Evolutionary conservation across 2,888 invertebrate genomes (phyloP).

Genomic region (Caenorhabditis zanzibari): DNA sequence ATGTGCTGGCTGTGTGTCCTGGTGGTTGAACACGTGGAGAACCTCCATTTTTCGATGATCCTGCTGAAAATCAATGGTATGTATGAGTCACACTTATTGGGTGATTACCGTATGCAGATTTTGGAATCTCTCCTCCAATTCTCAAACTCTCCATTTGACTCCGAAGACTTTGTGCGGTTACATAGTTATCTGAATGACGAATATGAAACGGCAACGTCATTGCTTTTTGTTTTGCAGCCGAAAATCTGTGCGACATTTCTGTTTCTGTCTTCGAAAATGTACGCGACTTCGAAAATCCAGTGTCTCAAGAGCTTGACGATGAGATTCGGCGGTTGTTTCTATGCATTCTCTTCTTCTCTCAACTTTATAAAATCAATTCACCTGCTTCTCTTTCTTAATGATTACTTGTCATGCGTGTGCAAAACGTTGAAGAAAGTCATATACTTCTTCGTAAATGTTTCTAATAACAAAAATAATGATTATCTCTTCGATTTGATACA

Average conservation of each 20-base stretch:
- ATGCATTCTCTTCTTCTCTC: background rate
- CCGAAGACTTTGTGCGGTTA: conserved; percentile 73
- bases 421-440: background rate
- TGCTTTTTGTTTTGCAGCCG: background rate
- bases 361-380: background rate
- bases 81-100: background rate
- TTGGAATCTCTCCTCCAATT: conserved; percentile 75
- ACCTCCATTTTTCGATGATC: conserved; percentile 40
- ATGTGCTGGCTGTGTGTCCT: conserved; percentile 38
- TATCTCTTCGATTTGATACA: too few relatives aligned
- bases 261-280: background rate
- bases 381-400: conserved; percentile 2
- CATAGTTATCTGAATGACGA: conserved; percentile 62
- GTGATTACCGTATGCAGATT: conserved; percentile 60
- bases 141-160: conserved; percentile 75
- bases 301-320: background rate
- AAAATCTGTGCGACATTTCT: conserved; percentile 9
- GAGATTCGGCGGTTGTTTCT: background rate
- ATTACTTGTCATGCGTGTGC: background rate
- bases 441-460: too few relatives aligned
- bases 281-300: too few relatives aligned
- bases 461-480: too few relatives aligned
- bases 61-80: background rate
- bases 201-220: background rate
- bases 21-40: conserved; percentile 42